Evolutionary conservation across 92 coral and sea anemone species (phyloP), one percentile per base, ranked within the genome.

Genomic region (Epizoanthus ramosus): DNA sequence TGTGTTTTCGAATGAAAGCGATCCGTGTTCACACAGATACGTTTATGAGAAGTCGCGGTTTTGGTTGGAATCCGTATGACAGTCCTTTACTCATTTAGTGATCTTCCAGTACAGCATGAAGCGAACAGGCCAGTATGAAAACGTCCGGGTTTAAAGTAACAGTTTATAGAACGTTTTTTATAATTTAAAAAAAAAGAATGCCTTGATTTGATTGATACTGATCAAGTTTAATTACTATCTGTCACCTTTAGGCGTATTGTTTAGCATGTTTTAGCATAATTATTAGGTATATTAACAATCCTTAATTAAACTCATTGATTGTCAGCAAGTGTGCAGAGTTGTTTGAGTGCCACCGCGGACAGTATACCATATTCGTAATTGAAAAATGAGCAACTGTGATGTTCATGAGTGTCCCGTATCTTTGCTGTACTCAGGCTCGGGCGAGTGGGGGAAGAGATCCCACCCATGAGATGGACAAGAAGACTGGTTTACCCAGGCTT

Each of bases 371-470:
- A 2, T 75, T 33, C 28, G 41, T 37, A 61, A 76, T 10, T 57
- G 82, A 43, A 77, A 63, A 43, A 25, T 64, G 35, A 4, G 9
- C 16, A 25, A 15, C n/a, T 25, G 17, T 50, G 69, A 14, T 23
- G 21, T 23, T 2, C 22, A 28, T 28, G 31, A 28, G 31, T 24
- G 13, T 63, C 15, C 33, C 21, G 45, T n/a, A 41, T 18, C 31
- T 39, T 77, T 63, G 61, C 54, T 60, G 63, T 74, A 17, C n/a
- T 13, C 37, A 77, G 82, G 54, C 82, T 50, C 13, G 54, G 0
- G 57, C 82, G 1, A 68, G 70, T 5, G 82, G 82, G 2, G 82
- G 82, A 19, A 60, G 82, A 41, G 82, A 60, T 4, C 82, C 82
- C 17, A 61, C 71, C 4, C 82, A 77, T 19, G 15, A 77, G 12